Evolutionary conservation across 2,113 vertebrate species (phyloP).

Genomic region (Grammomys surdaster): DNA sequence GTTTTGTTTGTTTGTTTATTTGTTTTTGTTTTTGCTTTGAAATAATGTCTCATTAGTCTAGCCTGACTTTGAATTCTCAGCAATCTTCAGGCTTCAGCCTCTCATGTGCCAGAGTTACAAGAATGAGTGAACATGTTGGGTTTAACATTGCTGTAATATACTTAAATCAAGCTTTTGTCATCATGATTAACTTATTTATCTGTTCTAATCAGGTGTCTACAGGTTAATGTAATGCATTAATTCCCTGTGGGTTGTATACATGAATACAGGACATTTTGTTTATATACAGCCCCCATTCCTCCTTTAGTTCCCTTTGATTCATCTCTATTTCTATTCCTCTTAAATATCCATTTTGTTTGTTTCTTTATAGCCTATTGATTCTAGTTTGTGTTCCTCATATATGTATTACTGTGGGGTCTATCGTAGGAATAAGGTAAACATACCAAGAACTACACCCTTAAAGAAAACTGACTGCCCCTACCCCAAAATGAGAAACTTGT

Average conservation of each 20-base stretch:
- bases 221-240: not conserved
- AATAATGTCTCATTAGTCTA: not conserved
- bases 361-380: not conserved
- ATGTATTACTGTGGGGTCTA: not conserved
- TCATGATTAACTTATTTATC: not conserved
- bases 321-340: not conserved
- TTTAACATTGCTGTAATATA: not conserved
- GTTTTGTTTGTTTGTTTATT: no score
- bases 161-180: not conserved
- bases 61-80: not conserved
- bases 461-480: not conserved
- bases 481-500: not conserved
- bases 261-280: not conserved
- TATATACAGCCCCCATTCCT: not conserved
- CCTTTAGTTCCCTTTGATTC: not conserved
- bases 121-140: not conserved
- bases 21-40: no score
- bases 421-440: rapidly evolving
- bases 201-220: not conserved
- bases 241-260: not conserved
- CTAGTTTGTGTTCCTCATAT: not conserved
- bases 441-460: not conserved
- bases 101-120: not conserved
- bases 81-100: not conserved
- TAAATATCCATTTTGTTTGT: not conserved